These are phyloP conservation scores for Rhea pennata DNA, from an alignment of 2,113 vertebrate genomes.

Conservation along the genomic window DNA sequence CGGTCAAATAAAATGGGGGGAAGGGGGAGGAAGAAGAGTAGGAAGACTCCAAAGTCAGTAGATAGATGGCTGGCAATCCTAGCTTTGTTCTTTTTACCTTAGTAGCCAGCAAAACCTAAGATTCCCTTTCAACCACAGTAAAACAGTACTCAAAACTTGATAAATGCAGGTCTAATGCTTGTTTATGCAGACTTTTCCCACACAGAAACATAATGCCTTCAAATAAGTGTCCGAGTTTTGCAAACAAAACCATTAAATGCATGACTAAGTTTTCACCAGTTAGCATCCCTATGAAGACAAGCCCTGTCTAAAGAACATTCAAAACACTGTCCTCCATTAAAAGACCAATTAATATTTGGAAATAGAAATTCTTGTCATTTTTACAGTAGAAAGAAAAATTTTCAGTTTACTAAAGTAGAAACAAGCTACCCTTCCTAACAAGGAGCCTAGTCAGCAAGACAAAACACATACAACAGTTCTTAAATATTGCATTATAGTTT, in stretches of 20 bases:
- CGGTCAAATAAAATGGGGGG: background rate
- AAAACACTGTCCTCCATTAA: background rate
- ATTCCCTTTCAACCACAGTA: background rate
- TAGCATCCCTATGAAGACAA: background rate
- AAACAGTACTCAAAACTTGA: background rate
- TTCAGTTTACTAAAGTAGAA: background rate
- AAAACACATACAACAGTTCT: background rate
- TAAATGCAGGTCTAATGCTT: background rate
- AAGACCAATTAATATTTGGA: background rate
- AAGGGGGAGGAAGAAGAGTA: background rate
- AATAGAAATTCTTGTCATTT: background rate
- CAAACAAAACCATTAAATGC: background rate
- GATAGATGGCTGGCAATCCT: background rate
- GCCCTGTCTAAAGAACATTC: background rate
- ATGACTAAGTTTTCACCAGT: background rate
- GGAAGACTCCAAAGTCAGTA: background rate
- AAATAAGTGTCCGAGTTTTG: background rate
- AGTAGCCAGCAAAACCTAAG: background rate
- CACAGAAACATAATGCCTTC: background rate
- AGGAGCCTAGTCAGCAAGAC: conserved; percentile 41
- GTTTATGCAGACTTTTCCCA: background rate
- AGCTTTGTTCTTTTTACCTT: background rate
- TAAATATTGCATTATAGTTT: conserved; percentile 12
- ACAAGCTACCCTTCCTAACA: conserved; percentile 18
- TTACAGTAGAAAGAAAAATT: background rate